Conservation (phyloP, 2,113 vertebrate genomes). For the Cryptotis parvus region DNA sequence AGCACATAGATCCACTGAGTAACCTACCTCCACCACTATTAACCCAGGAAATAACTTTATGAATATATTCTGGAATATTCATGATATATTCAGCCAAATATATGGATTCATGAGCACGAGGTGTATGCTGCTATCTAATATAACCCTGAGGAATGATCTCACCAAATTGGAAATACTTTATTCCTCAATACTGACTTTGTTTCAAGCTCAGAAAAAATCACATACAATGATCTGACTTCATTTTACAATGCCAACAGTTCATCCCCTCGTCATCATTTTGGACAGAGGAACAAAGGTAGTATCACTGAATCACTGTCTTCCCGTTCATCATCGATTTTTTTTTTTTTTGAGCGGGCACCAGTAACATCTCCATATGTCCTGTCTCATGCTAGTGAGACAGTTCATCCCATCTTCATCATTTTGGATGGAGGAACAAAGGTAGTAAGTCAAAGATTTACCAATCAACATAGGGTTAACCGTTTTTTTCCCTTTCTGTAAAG, state of each 20-base stretch:
- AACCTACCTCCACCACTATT: no score
- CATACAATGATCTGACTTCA: not conserved
- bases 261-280: not conserved
- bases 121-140: not conserved
- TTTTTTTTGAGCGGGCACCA: no score
- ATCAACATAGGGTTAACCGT: no score
- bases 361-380: no score
- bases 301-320: no score
- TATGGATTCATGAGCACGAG: not conserved
- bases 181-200: not conserved
- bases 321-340: no score
- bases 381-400: no score
- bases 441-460: not conserved
- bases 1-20: no score
- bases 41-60: not conserved
- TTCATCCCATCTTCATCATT: not conserved
- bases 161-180: not conserved
- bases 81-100: no score
- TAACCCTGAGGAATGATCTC: not conserved
- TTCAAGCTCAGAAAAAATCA: not conserved
- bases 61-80: no score
- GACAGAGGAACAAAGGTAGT: not conserved
- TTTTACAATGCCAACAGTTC: not conserved
- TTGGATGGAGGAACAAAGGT: not conserved
- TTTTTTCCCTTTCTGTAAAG: constrained; percentile 15